A percentile compares a stretch with the other conserved stretches of the same genome.
Conservation (phyloP, 2,888 invertebrate genomes). For the Hirtodrosophila trivittata region DNA sequence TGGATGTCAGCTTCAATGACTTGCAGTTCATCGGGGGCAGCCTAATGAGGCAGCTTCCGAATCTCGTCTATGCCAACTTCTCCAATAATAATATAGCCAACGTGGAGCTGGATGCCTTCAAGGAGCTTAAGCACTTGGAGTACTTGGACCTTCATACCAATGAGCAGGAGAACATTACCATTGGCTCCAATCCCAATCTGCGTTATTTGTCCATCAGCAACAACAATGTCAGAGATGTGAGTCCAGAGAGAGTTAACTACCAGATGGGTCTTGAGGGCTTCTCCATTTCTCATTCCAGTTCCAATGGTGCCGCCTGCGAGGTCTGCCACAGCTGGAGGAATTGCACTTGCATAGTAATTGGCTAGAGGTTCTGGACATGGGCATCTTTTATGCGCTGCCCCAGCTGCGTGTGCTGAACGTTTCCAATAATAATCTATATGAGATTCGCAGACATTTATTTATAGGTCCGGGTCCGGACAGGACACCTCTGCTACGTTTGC, state of each 20-base stretch:
- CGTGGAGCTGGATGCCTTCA: conserved; percentile 64
- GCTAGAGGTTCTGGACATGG: conserved; percentile 67
- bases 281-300: conserved; percentile 60
- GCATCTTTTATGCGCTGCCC: conserved; percentile 65
- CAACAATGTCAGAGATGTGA: conserved; percentile 75
- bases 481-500: conserved; percentile 42
- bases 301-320: conserved; percentile 55
- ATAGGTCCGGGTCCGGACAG: conserved; percentile 46
- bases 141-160: conserved; percentile 75
- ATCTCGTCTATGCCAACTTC: conserved; percentile 75
- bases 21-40: conserved; percentile 51
- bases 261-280: neutral
- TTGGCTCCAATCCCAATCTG: conserved; percentile 65
- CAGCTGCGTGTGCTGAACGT: conserved; percentile 71
- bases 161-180: conserved; percentile 62
- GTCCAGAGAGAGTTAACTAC: conserved; percentile 4
- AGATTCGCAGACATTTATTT: conserved; percentile 63
- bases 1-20: conserved; percentile 80
- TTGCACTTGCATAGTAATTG: conserved; percentile 71
- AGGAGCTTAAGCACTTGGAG: conserved; percentile 51
- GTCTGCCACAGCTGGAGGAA: conserved; percentile 61
- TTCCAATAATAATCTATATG: conserved; percentile 72
- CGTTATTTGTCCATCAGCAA: conserved; percentile 71
- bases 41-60: conserved; percentile 54
- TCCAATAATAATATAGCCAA: conserved; percentile 72